Conservation (phyloP, 2,888 invertebrate species). For the Phorcus lineatus region DNA sequence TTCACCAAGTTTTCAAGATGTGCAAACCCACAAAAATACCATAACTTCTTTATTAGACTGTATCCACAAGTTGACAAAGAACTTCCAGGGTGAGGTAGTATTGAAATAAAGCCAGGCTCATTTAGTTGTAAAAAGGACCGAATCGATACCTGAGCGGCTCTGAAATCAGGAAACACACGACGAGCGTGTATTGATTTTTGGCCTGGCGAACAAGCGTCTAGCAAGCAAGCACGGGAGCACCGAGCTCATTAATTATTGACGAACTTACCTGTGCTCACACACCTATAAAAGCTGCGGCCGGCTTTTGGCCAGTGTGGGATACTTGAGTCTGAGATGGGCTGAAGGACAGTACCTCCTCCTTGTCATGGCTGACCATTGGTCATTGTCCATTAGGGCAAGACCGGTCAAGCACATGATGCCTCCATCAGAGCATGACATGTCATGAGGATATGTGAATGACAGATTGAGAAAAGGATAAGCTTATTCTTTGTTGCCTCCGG, state of each 20-base stretch:
- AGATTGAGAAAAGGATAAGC: too few relatives aligned
- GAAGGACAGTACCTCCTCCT: neutral
- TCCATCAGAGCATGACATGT: slow-evolving; percentile 8
- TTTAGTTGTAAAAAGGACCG: slow-evolving; percentile 3
- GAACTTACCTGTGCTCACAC: slow-evolving; percentile 14
- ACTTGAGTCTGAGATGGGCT: neutral
- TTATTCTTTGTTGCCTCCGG: neutral
- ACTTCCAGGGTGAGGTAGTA: neutral
- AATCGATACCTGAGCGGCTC: slow-evolving; percentile 14
- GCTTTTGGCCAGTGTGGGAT: neutral
- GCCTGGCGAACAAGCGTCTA: neutral
- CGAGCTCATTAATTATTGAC: slow-evolving; percentile 23
- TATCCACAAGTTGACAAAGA: slow-evolving; percentile 8
- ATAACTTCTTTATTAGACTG: neutral
- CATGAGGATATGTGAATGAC: neutral
- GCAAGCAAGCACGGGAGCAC: neutral
- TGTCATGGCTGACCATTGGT: slow-evolving; percentile 2
- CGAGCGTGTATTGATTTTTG: slow-evolving; percentile 9
- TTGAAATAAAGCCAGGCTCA: slow-evolving; percentile 12
- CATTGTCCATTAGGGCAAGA: neutral
- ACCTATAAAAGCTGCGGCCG: slow-evolving; percentile 18
- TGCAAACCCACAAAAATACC: too few relatives aligned
- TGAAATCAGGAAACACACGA: slow-evolving; percentile 17
- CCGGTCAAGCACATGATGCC: neutral
- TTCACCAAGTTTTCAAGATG: too few relatives aligned